Evolutionary conservation across 2,888 invertebrate genomes (phyloP).

Genomic region (Smittia aterrima): DNA sequence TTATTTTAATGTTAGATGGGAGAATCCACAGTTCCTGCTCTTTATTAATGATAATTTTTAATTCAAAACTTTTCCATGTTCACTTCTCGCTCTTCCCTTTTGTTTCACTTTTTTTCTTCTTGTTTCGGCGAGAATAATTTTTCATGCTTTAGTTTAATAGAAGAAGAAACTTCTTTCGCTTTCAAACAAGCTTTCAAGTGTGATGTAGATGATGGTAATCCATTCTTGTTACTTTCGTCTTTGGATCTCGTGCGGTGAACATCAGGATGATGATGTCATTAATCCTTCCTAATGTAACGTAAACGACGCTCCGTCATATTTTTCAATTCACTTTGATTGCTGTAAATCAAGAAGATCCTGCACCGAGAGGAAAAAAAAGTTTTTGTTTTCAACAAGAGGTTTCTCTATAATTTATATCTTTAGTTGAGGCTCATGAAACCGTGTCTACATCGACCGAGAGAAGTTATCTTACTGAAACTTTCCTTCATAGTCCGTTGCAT

Average conservation of each 20-base stretch:
- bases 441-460: not conserved
- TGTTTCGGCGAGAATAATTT: not conserved
- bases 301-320: not conserved
- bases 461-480: not conserved
- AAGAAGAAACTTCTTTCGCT: not conserved
- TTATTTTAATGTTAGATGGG: not conserved
- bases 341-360: not conserved
- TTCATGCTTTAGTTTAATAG: not conserved
- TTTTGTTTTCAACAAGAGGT: not conserved
- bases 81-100: not conserved
- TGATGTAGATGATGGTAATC: slow-evolving; percentile 5
- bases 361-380: not conserved
- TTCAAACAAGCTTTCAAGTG: not conserved
- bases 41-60: slow-evolving; percentile 6
- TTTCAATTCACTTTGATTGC: slow-evolving; percentile 19
- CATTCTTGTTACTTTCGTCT: slow-evolving; percentile 2
- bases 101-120: not conserved
- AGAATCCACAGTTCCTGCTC: not conserved
- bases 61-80: slow-evolving; percentile 15
- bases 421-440: not conserved
- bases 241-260: not conserved
- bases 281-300: not conserved
- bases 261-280: slow-evolving; percentile 4
- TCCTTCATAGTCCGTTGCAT: not conserved
- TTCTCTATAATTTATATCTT: not conserved